A percentile compares a stretch with the other conserved stretches of the same genome.
Conservation (phyloP, 2,888 invertebrate species). For the Dynastes grantii region DNA sequence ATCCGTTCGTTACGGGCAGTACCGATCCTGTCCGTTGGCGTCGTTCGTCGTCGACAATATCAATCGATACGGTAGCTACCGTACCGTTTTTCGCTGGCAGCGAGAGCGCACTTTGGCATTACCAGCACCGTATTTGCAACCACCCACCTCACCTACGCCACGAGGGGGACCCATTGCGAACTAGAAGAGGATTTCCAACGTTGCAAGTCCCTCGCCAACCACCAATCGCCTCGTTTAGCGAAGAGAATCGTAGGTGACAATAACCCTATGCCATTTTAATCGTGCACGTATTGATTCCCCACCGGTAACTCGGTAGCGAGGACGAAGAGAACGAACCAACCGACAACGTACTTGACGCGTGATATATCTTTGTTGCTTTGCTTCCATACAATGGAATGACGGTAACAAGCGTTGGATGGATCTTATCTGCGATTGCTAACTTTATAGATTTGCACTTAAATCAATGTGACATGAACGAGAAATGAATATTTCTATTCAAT, state of each 20-base stretch:
- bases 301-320: background rate
- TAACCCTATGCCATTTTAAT: slow-evolving; percentile 48
- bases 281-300: slow-evolving; percentile 41
- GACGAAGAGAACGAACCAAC: background rate
- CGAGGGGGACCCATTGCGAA: background rate
- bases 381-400: too few species aligned
- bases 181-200: too few species aligned
- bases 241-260: slow-evolving; percentile 45
- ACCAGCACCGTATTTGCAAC: background rate
- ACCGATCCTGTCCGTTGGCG: background rate
- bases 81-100: slow-evolving; percentile 18
- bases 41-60: background rate
- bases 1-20: background rate
- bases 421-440: too few species aligned
- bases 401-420: too few species aligned
- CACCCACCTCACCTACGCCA: slow-evolving; percentile 2
- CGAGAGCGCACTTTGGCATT: slow-evolving; percentile 3
- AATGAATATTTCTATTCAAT: background rate
- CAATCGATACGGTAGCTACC: slow-evolving; percentile 22
- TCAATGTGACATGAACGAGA: background rate
- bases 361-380: too few species aligned
- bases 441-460: too few species aligned
- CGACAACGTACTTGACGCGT: background rate
- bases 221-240: background rate
- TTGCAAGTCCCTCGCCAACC: background rate